Base-by-base conservation (phyloP, 1,140 invertebrate species). In the Phymastichus coffea region DNA sequence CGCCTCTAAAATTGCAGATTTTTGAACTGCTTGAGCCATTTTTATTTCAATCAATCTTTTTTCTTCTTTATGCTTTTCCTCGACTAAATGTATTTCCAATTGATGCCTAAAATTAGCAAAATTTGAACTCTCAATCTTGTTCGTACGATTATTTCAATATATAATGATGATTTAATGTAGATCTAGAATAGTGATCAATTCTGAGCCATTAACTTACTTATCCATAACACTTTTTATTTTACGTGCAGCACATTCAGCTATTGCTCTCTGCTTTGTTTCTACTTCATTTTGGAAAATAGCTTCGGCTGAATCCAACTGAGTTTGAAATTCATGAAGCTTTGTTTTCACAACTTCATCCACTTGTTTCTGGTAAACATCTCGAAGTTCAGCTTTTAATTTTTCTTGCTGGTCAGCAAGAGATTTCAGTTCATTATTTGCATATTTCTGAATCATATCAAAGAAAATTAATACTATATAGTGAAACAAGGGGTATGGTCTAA, bases 321-420 rank as follows among this genome's bases (percentile, higher is more conserved):
- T 74, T 70, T 92, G 89, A 70, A 92, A 92, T 73, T 93, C 89
- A 65, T 85, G 83, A 48, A 91, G 71, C 73, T 93, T 93, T 15
- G 82, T 82, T 57, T 86, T 80, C 3, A 93, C 89, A 2, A 90
- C 87, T 40, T 85, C 82, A 56, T 93, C 89, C 25, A 93, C 77
- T 77, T 93, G 90, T 56, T 87, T 86, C 70, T 93, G 90, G 68
- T 92, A 93, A 66, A 89, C 85, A 19, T 83, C 81, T 67, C 88
- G 86, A 9, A 91, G 72, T 58, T 90, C 87, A 8, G 79, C 75
- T 64, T 87, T 87, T 52, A 86, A 85, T 7, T 83, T 75, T 43
- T 91, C 88, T 10, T 89, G 68, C 46, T 87, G 78, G 61, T 81
- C 82, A 51, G 77, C 80, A 17, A 81, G 70, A 25, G 70, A 71